Base-by-base conservation (phyloP, 2,797 vertebrate genomes). In the Myiotriccus ornatus region DNA sequence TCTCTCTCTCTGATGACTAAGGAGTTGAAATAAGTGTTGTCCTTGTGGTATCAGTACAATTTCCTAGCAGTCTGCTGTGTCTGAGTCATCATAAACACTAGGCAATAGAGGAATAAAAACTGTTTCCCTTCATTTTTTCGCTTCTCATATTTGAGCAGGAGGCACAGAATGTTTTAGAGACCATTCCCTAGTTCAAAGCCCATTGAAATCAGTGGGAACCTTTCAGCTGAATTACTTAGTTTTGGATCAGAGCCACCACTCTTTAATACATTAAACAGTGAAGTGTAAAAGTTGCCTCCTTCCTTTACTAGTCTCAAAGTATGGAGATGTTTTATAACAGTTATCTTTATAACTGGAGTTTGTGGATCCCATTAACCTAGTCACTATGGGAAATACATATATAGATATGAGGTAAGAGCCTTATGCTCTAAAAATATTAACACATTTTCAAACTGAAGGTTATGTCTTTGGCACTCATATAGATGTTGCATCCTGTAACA, bases 31-130 rank as follows among this genome's bases (percentile, higher is more conserved):
- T 89, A 80, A 94, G 43, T 55, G 67, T 87, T 96, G 85, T 81
- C 41, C 12, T 84, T 87, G 96, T 91, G 88, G 83, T 87, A n/a
- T 55, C 70, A 93, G 74, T 92, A 90, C 76, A 60, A 73, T 94
- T 85, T 87, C 74, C 89, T 81, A 90, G 82, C 81, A 94, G 70
- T 64, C 93, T 95, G 68, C 83, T 84, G 74, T 74, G 88, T 94
- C 70, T 80, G 83, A 97, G 88, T 97, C 93, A 96, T 89, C 59
- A 70, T 35, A 95, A 94, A 84, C 59, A 71, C 59, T 74, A 81
- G 47, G 71, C 81, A 94, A 56, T 21, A 92, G 49, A 75, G 49
- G 73, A 64, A 67, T 34, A 59, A 90, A 94, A 85, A 46, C 27
- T 76, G 46, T 93, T 50, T 91, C 68, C 59, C 67, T 87, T 92